Evolutionary conservation across 1,140 invertebrate genomes (phyloP).

Genomic region (Tetragonula clypearis): DNA sequence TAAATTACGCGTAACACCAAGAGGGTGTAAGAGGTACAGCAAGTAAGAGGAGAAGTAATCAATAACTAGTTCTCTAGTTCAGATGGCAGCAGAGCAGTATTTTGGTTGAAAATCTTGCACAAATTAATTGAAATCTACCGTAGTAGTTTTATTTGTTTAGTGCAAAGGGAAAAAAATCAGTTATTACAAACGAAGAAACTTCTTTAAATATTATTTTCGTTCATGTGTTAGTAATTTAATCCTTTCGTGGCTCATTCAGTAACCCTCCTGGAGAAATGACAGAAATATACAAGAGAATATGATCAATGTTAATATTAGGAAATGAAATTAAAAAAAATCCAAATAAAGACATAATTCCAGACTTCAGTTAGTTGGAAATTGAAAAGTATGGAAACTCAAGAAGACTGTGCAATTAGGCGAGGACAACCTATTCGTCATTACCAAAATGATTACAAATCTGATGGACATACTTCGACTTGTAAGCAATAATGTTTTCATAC

Average conservation of each 20-base stretch:
- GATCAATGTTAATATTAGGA: not conserved
- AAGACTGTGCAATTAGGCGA: constrained; percentile 73
- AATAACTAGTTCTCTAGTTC: constrained; percentile 55
- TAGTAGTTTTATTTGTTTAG: not conserved
- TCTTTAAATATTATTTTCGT: not conserved
- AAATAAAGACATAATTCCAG: not conserved
- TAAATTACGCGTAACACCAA: not conserved
- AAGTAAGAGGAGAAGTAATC: constrained; percentile 54
- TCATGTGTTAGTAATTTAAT: constrained; percentile 1
- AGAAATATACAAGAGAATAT: no score
- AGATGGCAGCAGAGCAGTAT: constrained; percentile 61
- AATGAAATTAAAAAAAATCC: not conserved
- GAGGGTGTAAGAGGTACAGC: not conserved
- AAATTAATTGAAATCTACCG: not conserved
- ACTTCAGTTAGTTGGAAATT: constrained; percentile 1
- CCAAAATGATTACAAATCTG: constrained; percentile 76
- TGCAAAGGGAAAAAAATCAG: not conserved
- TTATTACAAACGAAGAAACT: not conserved
- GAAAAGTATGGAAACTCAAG: constrained; percentile 76
- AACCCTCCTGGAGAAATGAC: not conserved
- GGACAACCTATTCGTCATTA: constrained; percentile 73
- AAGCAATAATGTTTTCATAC: constrained; percentile 50
- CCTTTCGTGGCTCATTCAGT: not conserved
- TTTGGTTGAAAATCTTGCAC: constrained; percentile 22
- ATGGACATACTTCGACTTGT: constrained; percentile 71